Base-by-base conservation (phyloP, 2,888 invertebrate genomes). In the Habroteleia sp. region DNA sequence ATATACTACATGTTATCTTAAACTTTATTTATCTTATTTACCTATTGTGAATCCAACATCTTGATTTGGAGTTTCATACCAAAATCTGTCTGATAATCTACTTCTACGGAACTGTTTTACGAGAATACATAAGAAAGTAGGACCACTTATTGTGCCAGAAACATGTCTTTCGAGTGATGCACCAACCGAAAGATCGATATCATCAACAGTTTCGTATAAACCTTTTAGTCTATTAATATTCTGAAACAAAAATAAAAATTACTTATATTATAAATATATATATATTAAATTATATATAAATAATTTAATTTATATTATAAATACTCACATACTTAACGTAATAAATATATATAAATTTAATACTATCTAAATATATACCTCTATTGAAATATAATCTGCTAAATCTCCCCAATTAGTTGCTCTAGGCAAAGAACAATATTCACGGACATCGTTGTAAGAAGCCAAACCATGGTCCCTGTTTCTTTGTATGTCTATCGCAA, bases 21-120 rank as follows among this genome's bases (percentile, higher is more conserved):
- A n/a, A n/a, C n/a, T n/a, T n/a, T n/a, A n/a, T n/a, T n/a, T n/a
- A n/a, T n/a, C n/a, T 35, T 39, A 54, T 79, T 78, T 82, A 92
- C 94, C 92, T 81, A 91, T 89, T 1, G 93, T 93, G 80, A 95
- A 94, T 16, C 92, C 92, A 27, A 89, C 89, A 1, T 90, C 88
- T 35, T 91, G 90, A 68, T 92, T 91, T 2, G 92, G 92, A 79
- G 93, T 92, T 87, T 95, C 95, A 82, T 92, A 97, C 92, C 96
- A 97, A 89, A 92, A 96, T 71, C 97, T 91, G 89, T 97, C 97
- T 0, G 96, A 96, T 4, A 92, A 94, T 81, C 96, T 92, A 0
- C 96, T 94, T 76, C 95, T 91, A 85, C 93, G 94, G 90, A 97
- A 97, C 89, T 97, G 97, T 84, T 95, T 95, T 0, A 94, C 94